A percentile compares a stretch with the other conserved stretches of the same genome.
Conservation (phyloP, 2,797 vertebrate genomes). For the Coreius guichenoti region DNA sequence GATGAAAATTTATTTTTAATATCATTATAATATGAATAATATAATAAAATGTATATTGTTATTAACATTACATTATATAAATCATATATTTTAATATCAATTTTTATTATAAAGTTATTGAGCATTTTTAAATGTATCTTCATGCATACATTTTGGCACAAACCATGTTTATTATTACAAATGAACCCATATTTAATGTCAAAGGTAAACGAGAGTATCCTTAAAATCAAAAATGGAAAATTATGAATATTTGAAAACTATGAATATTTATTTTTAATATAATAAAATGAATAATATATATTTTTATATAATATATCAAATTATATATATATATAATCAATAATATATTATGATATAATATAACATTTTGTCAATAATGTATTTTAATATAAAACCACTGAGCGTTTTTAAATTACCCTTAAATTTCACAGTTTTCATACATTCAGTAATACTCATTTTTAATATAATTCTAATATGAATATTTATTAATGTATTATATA, state of each 20-base stretch:
- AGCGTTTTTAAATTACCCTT: neutral
- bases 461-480: neutral
- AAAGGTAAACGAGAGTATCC: neutral
- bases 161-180: neutral
- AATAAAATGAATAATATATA: neutral
- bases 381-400: neutral
- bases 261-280: neutral
- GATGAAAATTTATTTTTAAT: neutral
- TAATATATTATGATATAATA: neutral
- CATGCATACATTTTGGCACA: neutral
- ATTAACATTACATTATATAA: neutral
- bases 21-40: neutral
- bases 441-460: neutral
- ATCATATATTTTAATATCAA: neutral
- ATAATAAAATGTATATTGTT: neutral
- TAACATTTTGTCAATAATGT: neutral
- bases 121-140: neutral
- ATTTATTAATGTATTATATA: too few species aligned
- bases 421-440: neutral
- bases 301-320: neutral
- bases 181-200: neutral
- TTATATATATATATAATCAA: neutral
- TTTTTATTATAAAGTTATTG: neutral
- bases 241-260: too few species aligned
- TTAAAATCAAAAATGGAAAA: neutral